A percentile compares a stretch with the other conserved stretches of the same genome.
These are phyloP conservation scores for Serripes groenlandicus DNA, from an alignment of 2,888 invertebrate genomes.

Conservation along the genomic window DNA sequence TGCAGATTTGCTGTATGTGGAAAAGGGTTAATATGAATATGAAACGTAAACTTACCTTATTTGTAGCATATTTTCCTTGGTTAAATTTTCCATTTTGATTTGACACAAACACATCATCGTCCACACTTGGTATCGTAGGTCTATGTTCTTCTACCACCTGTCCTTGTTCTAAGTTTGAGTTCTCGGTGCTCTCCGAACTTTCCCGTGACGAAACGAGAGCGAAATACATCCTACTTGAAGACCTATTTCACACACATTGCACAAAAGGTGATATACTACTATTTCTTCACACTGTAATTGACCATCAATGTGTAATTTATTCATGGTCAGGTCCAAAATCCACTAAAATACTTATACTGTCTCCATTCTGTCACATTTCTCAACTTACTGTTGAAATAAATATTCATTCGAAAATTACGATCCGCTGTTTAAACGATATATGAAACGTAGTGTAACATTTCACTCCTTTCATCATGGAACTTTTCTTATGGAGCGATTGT, in stretches of 20 bases:
- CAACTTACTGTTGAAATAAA: slow-evolving; percentile 3
- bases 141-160: background rate
- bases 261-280: background rate
- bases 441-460: too few relatives aligned
- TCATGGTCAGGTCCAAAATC: background rate
- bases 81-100: background rate
- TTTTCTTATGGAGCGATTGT: too few relatives aligned
- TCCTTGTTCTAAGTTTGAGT: background rate
- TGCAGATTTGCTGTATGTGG: background rate
- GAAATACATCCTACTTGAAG: slow-evolving; percentile 18
- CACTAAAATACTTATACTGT: slow-evolving; percentile 1
- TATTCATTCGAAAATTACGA: background rate
- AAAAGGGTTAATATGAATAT: background rate
- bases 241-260: background rate
- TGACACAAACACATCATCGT: slow-evolving; percentile 13
- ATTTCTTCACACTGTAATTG: background rate
- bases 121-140: background rate
- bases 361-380: background rate
- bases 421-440: slow-evolving; percentile 2
- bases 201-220: slow-evolving; percentile 20
- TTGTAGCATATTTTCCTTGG: slow-evolving; percentile 1
- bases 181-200: slow-evolving; percentile 7
- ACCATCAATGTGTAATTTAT: slow-evolving; percentile 5
- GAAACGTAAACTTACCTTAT: slow-evolving; percentile 2
- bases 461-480: too few relatives aligned